phyloP scores from a whole-genome alignment of 2,113 vertebrate genomes.

The Mormyrus iriodes region DNA sequence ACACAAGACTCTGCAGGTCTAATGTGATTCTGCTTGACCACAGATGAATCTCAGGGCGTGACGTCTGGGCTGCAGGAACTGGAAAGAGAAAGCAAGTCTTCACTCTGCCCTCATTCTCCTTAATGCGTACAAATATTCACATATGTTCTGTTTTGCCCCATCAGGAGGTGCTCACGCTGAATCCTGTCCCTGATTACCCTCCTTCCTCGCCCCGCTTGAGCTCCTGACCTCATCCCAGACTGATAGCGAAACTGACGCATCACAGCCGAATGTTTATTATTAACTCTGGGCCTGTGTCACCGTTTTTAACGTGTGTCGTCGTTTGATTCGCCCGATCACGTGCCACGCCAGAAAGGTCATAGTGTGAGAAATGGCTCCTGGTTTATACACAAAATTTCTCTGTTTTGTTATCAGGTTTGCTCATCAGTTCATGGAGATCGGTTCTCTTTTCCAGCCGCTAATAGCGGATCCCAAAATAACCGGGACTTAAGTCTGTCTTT shows the following conservation, averaged over 20 bases:
- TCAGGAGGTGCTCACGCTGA: not conserved
- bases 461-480: not conserved
- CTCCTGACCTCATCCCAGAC: too few species aligned
- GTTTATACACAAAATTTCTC: not conserved
- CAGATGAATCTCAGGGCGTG: not conserved
- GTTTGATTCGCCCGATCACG: not conserved
- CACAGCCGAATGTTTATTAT: too few species aligned
- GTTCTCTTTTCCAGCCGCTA: not conserved
- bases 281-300: too few species aligned
- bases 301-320: not conserved
- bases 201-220: too few species aligned
- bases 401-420: not conserved
- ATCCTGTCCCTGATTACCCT: not conserved
- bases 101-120: not conserved
- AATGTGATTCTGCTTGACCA: not conserved
- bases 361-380: not conserved
- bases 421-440: not conserved
- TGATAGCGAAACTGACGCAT: too few species aligned
- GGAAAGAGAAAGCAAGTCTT: not conserved
- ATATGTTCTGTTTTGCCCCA: not conserved
- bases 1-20: not conserved
- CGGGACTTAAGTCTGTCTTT: not conserved
- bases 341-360: not conserved
- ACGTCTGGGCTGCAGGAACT: not conserved
- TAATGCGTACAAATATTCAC: not conserved